Base-by-base conservation (phyloP, 2,113 vertebrate species). In the Rhabdomys dilectus region DNA sequence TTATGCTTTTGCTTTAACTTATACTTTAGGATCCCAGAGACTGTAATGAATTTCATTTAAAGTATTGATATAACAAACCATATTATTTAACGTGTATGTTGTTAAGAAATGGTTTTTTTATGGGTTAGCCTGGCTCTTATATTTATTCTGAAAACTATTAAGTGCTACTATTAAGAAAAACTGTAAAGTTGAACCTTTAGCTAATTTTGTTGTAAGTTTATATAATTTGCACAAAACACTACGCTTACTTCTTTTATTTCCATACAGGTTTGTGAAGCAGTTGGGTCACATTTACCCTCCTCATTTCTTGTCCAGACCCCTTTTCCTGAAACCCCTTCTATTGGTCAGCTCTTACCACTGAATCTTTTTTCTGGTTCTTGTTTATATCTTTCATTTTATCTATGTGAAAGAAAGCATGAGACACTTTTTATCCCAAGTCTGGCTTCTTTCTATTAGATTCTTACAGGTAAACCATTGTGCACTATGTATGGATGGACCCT, bases 91-190 rank as follows among this genome's bases (percentile, higher is more conserved):
- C 34, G 29, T 17, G 26, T 48, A 17, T 91, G 29, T 26, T 94
- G 15, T 22, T 85, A 88, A 89, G 60, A 88, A 76, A 76, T 53
- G 6, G n/a, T n/a, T 11, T 58, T 77, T 93, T 73, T 60, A 26
- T 82, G 58, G 13, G 62, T 91, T 86, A 85, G 80, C 53, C 22
- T 81, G 51, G 5, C 29, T 84, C 13, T 94, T 86, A 42, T 64
- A 82, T 76, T 85, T 91, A 72, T 77, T 89, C 80, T 94, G 56
- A 89, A 92, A 95, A 85, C 7, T 64, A 64, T 42, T 45, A 64
- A 58, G 11, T 21, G 29, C 5, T 51, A 48, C 81, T 9, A 89
- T 94, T 93, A 78, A 62, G 81, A 80, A 64, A 89, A n/a, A 3
- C 42, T 81, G n/a, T 78, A 39, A 96, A 96, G 17, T 88, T 29